phyloP scores from a whole-genome alignment of 2,113 vertebrate genomes.

The Pavo muticus region DNA sequence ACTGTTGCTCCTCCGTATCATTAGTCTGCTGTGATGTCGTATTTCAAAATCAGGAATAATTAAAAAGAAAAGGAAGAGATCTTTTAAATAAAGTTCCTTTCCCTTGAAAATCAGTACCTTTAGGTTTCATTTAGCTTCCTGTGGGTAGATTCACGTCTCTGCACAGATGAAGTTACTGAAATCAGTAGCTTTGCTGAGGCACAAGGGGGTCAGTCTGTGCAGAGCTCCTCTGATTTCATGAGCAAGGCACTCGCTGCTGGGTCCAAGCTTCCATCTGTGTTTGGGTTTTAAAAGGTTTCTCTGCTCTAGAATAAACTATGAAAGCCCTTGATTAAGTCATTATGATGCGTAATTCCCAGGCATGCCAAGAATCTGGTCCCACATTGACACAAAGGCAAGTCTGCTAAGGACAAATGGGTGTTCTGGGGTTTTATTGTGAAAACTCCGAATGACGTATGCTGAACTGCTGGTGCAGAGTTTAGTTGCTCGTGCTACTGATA shows the following conservation, averaged over 20 bases:
- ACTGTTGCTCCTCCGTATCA: neutral
- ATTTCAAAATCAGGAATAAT: conserved; percentile 35
- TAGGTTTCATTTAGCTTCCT: conserved; percentile 50
- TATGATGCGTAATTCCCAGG: conserved; percentile 31
- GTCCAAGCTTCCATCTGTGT: conserved; percentile 27
- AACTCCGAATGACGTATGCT: neutral
- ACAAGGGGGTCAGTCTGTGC: conserved; percentile 8
- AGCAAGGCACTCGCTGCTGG: conserved; percentile 15
- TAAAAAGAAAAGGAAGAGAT: conserved; percentile 3
- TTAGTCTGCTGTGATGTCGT: neutral
- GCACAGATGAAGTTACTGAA: conserved; percentile 59
- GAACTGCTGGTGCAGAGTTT: neutral
- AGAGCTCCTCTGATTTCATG: conserved; percentile 49
- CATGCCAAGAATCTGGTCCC: conserved; percentile 54
- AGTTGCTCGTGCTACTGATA: neutral
- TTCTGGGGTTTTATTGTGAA: conserved; percentile 28
- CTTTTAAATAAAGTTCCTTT: conserved; percentile 45
- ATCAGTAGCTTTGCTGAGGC: conserved; percentile 58
- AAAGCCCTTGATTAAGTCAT: conserved; percentile 61
- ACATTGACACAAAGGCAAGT: conserved; percentile 42
- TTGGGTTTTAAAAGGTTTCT: conserved; percentile 35
- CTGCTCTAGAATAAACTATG: neutral
- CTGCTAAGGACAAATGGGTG: conserved; percentile 4
- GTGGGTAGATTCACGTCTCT: conserved; percentile 25
- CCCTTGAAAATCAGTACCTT: conserved; percentile 23